Percentiles rank a stretch among this genome's conserved stretches.
Conservation (phyloP, 1,140 invertebrate species). For the Panulirus ornatus region DNA sequence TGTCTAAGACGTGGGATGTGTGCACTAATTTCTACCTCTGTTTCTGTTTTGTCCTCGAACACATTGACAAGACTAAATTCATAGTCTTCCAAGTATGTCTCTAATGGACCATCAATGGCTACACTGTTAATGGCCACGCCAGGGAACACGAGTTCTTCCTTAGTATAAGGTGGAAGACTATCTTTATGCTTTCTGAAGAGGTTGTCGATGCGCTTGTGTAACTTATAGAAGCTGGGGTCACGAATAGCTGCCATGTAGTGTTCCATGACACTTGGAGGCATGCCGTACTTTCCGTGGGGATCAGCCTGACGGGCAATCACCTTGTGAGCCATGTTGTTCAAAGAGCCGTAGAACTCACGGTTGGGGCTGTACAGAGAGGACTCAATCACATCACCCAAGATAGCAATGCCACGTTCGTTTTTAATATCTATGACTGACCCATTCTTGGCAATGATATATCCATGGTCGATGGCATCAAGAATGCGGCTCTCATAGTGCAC, state of each 20-base stretch:
- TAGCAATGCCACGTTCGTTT: neutral
- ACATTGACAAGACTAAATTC: neutral
- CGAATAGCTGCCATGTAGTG: neutral
- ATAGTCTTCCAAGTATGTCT: constrained; percentile 6
- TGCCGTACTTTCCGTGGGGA: neutral
- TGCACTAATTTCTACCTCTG: constrained; percentile 25
- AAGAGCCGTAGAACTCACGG: neutral
- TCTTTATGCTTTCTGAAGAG: constrained; percentile 26
- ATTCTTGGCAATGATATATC: neutral
- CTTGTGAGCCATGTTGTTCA: neutral
- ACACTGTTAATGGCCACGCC: neutral
- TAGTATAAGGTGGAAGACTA: neutral
- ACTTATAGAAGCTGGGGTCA: neutral
- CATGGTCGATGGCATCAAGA: neutral
- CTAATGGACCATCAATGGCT: neutral
- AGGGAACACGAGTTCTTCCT: constrained; percentile 6
- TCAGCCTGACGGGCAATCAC: constrained; percentile 6
- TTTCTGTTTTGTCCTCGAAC: neutral
- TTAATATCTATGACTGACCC: neutral
- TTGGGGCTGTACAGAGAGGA: constrained; percentile 18
- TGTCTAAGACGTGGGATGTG: constrained; percentile 35
- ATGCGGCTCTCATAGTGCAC: neutral
- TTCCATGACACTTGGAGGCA: neutral
- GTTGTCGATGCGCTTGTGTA: constrained; percentile 21
- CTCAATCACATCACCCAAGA: constrained; percentile 15